Evolutionary conservation across 35 echinoderm and acorn worm genomes (phyloP).

Genomic region (Ophiothrix spiculata): DNA sequence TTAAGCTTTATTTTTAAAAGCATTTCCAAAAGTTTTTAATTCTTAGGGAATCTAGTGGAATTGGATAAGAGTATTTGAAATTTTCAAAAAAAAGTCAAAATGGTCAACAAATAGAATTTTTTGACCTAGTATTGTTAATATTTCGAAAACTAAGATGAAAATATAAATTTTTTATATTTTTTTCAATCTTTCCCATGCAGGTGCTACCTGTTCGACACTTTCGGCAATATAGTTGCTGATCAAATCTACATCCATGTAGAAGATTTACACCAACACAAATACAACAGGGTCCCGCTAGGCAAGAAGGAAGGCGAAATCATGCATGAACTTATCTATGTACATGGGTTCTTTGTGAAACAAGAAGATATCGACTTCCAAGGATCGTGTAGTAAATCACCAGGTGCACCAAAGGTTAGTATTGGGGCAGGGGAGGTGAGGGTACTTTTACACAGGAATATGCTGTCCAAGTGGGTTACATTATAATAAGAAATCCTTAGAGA

Average conservation of each 20-base stretch:
- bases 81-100: not conserved
- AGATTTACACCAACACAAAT: slow-evolving; percentile 59
- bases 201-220: slow-evolving; percentile 96
- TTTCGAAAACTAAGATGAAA: not conserved
- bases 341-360: slow-evolving; percentile 75
- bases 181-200: slow-evolving; percentile 24
- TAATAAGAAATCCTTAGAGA: too few species aligned
- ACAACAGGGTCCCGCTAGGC: slow-evolving; percentile 81
- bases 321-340: slow-evolving; percentile 95
- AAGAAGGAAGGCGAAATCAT: slow-evolving; percentile 97
- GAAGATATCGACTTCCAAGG: slow-evolving; percentile 95
- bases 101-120: not conserved
- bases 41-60: not conserved
- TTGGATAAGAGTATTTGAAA: not conserved
- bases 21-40: not conserved
- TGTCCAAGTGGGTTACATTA: too few species aligned
- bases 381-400: slow-evolving; percentile 80
- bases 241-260: slow-evolving; percentile 74
- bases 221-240: slow-evolving; percentile 82
- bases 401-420: slow-evolving; percentile 75
- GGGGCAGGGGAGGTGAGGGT: too few species aligned
- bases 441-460: too few species aligned
- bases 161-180: not conserved
- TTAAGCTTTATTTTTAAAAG: not conserved
- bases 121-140: not conserved